Evolutionary conservation across 1,140 invertebrate species (phyloP).

Genomic region (Andricus grossulariae): DNA sequence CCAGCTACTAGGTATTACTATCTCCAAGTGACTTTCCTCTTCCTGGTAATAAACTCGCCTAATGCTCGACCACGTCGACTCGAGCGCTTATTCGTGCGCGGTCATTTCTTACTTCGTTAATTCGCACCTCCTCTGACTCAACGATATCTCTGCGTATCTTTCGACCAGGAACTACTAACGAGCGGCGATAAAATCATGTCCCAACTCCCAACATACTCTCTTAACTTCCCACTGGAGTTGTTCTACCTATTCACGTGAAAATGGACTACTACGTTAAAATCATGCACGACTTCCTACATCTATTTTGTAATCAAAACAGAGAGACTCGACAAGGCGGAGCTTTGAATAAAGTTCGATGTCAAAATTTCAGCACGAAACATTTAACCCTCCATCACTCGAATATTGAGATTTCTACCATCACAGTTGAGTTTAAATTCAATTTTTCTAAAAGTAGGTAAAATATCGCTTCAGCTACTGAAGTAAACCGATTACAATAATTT

Average conservation of each 20-base stretch:
- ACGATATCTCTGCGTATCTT: constrained; percentile 52
- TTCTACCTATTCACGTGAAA: constrained; percentile 24
- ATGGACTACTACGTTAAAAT: constrained; percentile 20
- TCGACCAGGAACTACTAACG: constrained; percentile 39
- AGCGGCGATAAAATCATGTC: constrained; percentile 31
- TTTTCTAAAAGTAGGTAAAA: no score
- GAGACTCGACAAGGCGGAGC: background rate
- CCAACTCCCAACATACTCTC: constrained; percentile 26
- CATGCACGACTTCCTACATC: background rate
- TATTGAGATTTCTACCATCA: no score
- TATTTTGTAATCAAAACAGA: background rate
- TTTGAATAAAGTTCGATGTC: no score
- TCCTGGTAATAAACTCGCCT: constrained; percentile 52
- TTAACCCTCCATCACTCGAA: no score
- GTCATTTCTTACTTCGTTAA: constrained; percentile 58
- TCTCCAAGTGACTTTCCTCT: constrained; percentile 52
- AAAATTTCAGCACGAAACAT: no score
- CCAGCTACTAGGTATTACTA: constrained; percentile 45
- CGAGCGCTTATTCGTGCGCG: constrained; percentile 40
- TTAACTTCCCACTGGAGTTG: constrained; percentile 20
- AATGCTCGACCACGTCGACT: constrained; percentile 47
- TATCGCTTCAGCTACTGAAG: no score
- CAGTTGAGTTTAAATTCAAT: no score
- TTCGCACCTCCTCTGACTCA: constrained; percentile 50
- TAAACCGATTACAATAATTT: no score